Conservation (phyloP, 2,797 vertebrate species). For the Acridotheres tristis region DNA sequence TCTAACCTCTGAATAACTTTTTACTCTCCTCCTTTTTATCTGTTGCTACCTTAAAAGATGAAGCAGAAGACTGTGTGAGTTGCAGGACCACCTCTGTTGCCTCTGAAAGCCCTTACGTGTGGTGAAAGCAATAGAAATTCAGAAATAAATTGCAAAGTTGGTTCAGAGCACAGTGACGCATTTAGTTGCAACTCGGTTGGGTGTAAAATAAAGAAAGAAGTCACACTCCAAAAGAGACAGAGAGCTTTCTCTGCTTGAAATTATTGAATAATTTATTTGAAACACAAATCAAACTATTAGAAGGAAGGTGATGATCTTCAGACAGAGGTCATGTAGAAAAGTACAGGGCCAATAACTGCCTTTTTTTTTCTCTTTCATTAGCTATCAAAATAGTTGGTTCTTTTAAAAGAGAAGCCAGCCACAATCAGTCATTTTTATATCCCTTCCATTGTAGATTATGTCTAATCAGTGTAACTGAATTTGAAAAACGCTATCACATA, state of each 20-base stretch:
- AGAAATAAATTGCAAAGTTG: constrained; percentile 55
- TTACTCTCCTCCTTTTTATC: constrained; percentile 34
- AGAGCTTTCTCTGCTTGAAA: constrained; percentile 55
- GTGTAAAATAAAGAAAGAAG: constrained; percentile 38
- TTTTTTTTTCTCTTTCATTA: background rate
- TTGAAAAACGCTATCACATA: constrained; percentile 11
- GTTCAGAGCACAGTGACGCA: constrained; percentile 46
- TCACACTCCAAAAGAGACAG: constrained; percentile 55
- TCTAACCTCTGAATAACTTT: constrained; percentile 50
- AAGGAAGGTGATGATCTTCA: constrained; percentile 47
- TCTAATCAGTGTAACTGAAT: background rate
- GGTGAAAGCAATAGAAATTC: constrained; percentile 50
- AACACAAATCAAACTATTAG: constrained; percentile 55
- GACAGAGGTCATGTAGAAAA: constrained; percentile 41
- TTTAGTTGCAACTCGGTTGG: constrained; percentile 48
- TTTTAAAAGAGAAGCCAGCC: constrained; percentile 7
- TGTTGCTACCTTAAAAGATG: background rate
- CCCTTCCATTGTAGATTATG: constrained; percentile 16
- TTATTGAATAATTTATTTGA: constrained; percentile 60
- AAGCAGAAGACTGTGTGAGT: background rate
- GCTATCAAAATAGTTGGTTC: constrained; percentile 30
- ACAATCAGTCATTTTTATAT: constrained; percentile 43
- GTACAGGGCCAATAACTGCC: background rate
- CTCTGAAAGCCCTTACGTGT: background rate
- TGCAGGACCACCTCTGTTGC: constrained; percentile 21